Base-by-base conservation (phyloP, 1,140 invertebrate species). In the Nasonia longicornis region DNA sequence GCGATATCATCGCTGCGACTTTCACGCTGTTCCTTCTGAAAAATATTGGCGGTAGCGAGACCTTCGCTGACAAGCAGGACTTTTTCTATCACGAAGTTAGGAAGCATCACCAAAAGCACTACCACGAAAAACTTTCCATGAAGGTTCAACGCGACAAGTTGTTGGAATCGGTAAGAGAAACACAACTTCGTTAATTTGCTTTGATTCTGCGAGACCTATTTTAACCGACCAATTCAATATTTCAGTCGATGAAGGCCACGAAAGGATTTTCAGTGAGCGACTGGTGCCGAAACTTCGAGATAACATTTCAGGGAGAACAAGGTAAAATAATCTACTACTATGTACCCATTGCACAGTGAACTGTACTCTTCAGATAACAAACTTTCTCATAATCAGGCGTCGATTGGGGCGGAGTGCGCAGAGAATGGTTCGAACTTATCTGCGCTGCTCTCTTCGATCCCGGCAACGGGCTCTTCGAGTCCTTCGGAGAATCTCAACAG, bases 41-140 rank as follows among this genome's bases (percentile, higher is more conserved):
- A 91, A 98, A 98, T 91, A 98, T 98, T 87, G 97, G 97, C 72
- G 97, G 97, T 8, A 97, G 96, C 35, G 97, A 98, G 91, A 97
- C 97, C 38, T 98, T 98, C 87, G 96, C 97, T 91, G 97, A 98
- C 88, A 98, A 98, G 88, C 96, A 97, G 90, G 96, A 97, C 86
- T 98, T 97, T 90, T 98, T 98, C 91, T 97, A 98, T 90, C 96
- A 97, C 88, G 96, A 98, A 92, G 94, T 98, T 69, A 92, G 97
- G 85, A 96, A 96, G 85, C 94, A 94, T 87, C 96, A 96, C 91
- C 94, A 95, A 84, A 96, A 95, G 83, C 94, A 96, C 87, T 95
- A 96, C 86, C 96, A 97, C 88, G 96, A 97, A 85, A 96, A 96
- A 87, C 88, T 97, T 31, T 92, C 94, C 3, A 92, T 98, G 88